These are phyloP conservation scores for Ornithorhynchus anatinus DNA, from an alignment of 2,113 vertebrate species.

Conservation along the genomic window DNA sequence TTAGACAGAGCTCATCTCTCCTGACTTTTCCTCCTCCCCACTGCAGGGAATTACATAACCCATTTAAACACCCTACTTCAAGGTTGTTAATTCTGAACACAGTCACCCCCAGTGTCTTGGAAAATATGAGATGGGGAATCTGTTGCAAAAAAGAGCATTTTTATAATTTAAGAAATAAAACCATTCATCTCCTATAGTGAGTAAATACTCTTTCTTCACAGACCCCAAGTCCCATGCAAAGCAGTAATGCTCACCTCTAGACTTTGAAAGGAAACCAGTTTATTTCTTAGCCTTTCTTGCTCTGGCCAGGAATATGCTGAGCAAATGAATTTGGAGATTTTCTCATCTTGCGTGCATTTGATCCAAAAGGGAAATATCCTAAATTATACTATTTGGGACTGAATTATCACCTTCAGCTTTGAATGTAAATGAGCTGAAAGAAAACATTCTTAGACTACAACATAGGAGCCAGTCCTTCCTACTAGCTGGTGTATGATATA, in stretches of 20 bases:
- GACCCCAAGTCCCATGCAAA: conserved; percentile 29
- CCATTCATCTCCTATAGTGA: conserved; percentile 51
- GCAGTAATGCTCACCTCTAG: conserved; percentile 29
- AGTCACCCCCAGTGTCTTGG: not conserved
- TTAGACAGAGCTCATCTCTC: not conserved
- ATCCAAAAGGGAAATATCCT: conserved; percentile 70
- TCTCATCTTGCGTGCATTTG: conserved; percentile 64
- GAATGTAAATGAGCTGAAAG: conserved; percentile 78
- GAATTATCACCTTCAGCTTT: conserved; percentile 76
- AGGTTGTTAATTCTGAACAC: not conserved
- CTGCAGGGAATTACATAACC: not conserved
- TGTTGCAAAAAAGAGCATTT: conserved; percentile 19
- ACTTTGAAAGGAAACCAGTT: conserved; percentile 31
- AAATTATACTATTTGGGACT: conserved; percentile 69
- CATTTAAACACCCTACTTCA: not conserved
- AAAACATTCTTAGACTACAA: conserved; percentile 66
- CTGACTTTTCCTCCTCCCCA: not conserved
- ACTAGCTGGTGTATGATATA: conserved; percentile 63
- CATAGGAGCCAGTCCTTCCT: conserved; percentile 59
- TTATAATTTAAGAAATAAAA: conserved; percentile 53
- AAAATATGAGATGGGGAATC: conserved; percentile 1
- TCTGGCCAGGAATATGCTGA: conserved; percentile 52
- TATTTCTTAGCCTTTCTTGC: not conserved
- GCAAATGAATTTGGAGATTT: conserved; percentile 75
- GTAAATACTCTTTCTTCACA: conserved; percentile 45